Base-by-base conservation (phyloP, 1,140 invertebrate species). In the Pollicipes pollicipes region DNA sequence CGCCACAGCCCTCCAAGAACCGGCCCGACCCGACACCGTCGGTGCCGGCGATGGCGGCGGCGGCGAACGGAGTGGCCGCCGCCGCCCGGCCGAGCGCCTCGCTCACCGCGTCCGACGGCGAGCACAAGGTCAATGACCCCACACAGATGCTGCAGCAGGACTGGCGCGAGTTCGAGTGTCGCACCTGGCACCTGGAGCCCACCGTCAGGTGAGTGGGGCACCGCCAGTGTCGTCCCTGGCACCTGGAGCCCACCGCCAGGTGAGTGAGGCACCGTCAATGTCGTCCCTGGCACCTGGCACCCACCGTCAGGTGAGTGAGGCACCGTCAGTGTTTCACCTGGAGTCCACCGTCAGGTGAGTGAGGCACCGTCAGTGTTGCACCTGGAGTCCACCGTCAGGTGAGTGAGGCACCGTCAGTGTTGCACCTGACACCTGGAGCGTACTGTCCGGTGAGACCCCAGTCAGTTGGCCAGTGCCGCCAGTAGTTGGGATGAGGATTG, bases 281-380 rank as follows among this genome's bases (percentile, higher is more conserved):
- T n/a, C n/a, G n/a, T n/a, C n/a, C n/a, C n/a, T n/a, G 96, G 97
- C 93, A 96, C 78, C 83, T 98, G 35, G 95, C 98, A 80, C 97
- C 96, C 6, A 98, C 95, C 69, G 94, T 99, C 70, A 86, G 92
- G 87, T 75, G 71, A 35, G 24, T 31, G n/a, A n/a, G n/a, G n/a
- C n/a, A n/a, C n/a, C n/a, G n/a, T n/a, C n/a, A n/a, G n/a, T n/a
- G n/a, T n/a, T n/a, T n/a, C n/a, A n/a, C n/a, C n/a, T n/a, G n/a
- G n/a, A n/a, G n/a, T n/a, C n/a, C n/a, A n/a, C n/a, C n/a, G n/a
- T n/a, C n/a, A n/a, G n/a, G n/a, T n/a, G n/a, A n/a, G n/a, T n/a
- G n/a, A n/a, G n/a, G n/a, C n/a, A n/a, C n/a, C n/a, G n/a, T n/a
- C n/a, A n/a, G n/a, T n/a, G n/a, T n/a, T n/a, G n/a, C n/a, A n/a